Evolutionary conservation across 2,797 vertebrate species (phyloP).

Genomic region (Lagorchestes hirsutus): DNA sequence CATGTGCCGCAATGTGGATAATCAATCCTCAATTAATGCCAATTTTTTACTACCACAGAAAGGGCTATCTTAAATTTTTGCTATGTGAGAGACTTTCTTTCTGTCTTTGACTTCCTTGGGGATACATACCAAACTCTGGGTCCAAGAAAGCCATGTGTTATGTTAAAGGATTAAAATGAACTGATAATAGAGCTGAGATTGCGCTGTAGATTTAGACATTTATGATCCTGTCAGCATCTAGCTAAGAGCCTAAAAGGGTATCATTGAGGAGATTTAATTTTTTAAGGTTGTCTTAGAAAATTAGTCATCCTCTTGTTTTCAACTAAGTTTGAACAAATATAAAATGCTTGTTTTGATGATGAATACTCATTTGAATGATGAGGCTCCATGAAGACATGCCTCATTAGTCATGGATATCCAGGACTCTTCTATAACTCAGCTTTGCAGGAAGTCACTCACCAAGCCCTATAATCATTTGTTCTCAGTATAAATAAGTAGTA

Average conservation of each 20-base stretch:
- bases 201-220: neutral
- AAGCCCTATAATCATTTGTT: neutral
- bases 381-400: neutral
- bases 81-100: neutral
- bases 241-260: neutral
- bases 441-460: neutral
- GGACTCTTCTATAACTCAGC: neutral
- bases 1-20: neutral
- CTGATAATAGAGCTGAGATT: neutral
- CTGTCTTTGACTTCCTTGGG: neutral
- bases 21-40: neutral
- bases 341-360: slow-evolving; percentile 23
- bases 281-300: slow-evolving; percentile 6
- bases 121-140: neutral
- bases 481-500: neutral
- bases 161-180: neutral
- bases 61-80: neutral
- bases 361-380: slow-evolving; percentile 25
- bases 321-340: neutral
- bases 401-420: neutral
- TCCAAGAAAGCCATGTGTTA: neutral
- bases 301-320: neutral
- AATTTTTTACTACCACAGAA: neutral
- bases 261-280: neutral
- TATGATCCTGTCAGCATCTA: neutral